These are phyloP conservation scores for Lucifuga dentata DNA, from an alignment of 2,113 vertebrate genomes.

Conservation along the genomic window DNA sequence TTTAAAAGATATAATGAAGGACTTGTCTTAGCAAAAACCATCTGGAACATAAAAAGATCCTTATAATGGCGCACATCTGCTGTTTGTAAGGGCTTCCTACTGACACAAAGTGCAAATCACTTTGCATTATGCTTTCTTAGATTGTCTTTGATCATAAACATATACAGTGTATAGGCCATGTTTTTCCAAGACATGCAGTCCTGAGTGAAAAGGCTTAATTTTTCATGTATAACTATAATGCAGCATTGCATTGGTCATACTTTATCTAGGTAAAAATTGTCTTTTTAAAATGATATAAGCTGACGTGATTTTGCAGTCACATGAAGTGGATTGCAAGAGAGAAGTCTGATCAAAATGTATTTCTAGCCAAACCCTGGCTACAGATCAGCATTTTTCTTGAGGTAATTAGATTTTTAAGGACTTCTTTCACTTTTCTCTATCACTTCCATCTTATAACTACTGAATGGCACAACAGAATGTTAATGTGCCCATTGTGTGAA, in stretches of 20 bases:
- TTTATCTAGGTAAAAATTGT: neutral
- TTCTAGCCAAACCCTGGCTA: slow-evolving; percentile 8
- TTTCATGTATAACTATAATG: too few species aligned
- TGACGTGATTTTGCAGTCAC: neutral
- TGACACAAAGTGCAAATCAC: too few species aligned
- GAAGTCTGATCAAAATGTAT: neutral
- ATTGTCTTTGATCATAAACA: neutral
- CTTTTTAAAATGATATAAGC: slow-evolving; percentile 10
- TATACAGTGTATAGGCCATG: too few species aligned
- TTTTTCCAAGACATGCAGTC: too few species aligned
- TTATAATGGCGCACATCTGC: slow-evolving; percentile 29
- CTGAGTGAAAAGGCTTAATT: neutral
- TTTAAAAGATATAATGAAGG: slow-evolving; percentile 32
- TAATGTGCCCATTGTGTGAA: slow-evolving; percentile 63
- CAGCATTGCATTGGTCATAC: neutral
- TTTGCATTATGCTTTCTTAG: slow-evolving; percentile 15
- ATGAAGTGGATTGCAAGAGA: neutral
- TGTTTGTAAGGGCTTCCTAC: slow-evolving; percentile 1
- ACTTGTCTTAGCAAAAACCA: slow-evolving; percentile 40
- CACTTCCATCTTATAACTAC: slow-evolving; percentile 37
- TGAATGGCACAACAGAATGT: slow-evolving; percentile 49
- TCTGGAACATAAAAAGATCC: slow-evolving; percentile 29
- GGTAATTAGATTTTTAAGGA: slow-evolving; percentile 44
- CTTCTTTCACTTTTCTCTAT: slow-evolving; percentile 39
- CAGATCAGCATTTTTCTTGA: slow-evolving; percentile 32